Conservation (phyloP, 2,888 invertebrate genomes). For the Timema cristinae region DNA sequence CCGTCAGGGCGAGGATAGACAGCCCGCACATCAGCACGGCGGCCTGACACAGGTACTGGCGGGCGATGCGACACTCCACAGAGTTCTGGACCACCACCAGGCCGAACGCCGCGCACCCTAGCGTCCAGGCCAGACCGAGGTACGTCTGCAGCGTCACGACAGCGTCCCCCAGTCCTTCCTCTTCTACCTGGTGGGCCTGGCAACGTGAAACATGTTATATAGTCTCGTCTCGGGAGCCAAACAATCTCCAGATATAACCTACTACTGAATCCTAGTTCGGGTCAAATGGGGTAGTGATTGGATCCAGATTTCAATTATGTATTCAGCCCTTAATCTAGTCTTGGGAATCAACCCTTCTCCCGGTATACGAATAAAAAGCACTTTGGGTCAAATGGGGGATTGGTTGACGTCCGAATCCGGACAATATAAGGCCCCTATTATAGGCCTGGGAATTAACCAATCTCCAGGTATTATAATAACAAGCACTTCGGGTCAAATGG, state of each 20-base stretch:
- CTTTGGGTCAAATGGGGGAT: too few species aligned
- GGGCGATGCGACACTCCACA: slow-evolving; percentile 77
- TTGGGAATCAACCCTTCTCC: too few species aligned
- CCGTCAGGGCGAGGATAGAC: slow-evolving; percentile 71
- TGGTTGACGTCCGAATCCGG: too few species aligned
- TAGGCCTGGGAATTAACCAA: too few species aligned
- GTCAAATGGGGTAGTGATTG: too few species aligned
- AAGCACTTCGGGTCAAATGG: too few species aligned
- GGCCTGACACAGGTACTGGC: slow-evolving; percentile 76
- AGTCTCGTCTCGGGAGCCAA: too few species aligned
- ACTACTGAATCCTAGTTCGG: not conserved
- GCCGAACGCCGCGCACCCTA: slow-evolving; percentile 78
- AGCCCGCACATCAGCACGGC: slow-evolving; percentile 75
- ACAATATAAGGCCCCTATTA: too few species aligned
- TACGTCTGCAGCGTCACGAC: slow-evolving; percentile 66
- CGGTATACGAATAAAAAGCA: too few species aligned
- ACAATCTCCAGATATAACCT: slow-evolving; percentile 9
- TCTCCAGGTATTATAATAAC: too few species aligned
- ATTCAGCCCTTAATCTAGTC: too few species aligned
- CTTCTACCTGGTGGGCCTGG: slow-evolving; percentile 70
- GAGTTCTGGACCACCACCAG: slow-evolving; percentile 77
- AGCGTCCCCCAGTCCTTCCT: slow-evolving; percentile 64
- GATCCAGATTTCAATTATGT: too few species aligned
- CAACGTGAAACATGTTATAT: slow-evolving; percentile 18
- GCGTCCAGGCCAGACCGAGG: slow-evolving; percentile 76